Conservation (phyloP, 2,888 invertebrate genomes). For the Scaptodrosophila latifasciaeformis region DNA sequence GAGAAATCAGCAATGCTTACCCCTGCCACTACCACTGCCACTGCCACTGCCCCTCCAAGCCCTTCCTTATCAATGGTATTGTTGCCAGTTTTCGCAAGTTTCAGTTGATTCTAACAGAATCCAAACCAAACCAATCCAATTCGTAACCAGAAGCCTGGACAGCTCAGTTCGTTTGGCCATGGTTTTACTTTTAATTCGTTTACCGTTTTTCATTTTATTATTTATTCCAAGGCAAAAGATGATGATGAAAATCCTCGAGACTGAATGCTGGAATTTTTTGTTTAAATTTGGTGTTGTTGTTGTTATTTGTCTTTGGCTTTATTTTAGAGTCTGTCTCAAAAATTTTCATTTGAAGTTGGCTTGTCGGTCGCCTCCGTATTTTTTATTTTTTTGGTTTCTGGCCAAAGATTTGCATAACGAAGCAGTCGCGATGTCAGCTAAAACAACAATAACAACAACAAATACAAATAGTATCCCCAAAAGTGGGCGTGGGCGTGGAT, state of each 20-base stretch:
- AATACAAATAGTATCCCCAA: too few relatives aligned
- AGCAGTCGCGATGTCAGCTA: too few relatives aligned
- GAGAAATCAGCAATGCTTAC: too few relatives aligned
- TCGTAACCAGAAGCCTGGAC: neutral
- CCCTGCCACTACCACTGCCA: too few relatives aligned
- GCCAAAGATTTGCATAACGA: conserved; percentile 64
- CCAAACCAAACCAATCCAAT: too few relatives aligned
- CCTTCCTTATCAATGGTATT: neutral
- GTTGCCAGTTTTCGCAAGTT: neutral
- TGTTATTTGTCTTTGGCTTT: conserved; percentile 46
- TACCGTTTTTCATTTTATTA: conserved; percentile 72
- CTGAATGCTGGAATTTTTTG: conserved; percentile 22
- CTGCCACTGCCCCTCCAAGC: too few relatives aligned
- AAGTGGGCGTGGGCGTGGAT: conserved; percentile 27
- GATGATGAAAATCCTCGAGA: conserved; percentile 29
- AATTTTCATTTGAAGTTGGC: conserved; percentile 54
- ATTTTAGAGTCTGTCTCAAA: conserved; percentile 43
- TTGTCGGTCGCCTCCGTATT: conserved; percentile 26
- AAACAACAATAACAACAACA: conserved; percentile 26
- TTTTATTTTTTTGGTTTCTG: conserved; percentile 28
- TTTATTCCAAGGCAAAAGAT: conserved; percentile 55
- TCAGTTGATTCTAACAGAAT: neutral
- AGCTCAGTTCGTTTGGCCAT: conserved; percentile 46
- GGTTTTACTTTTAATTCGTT: conserved; percentile 71
- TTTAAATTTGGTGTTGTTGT: conserved; percentile 34